phyloP scores from a whole-genome alignment of 2,797 vertebrate genomes.

The Orientallactaga sibirica region DNA sequence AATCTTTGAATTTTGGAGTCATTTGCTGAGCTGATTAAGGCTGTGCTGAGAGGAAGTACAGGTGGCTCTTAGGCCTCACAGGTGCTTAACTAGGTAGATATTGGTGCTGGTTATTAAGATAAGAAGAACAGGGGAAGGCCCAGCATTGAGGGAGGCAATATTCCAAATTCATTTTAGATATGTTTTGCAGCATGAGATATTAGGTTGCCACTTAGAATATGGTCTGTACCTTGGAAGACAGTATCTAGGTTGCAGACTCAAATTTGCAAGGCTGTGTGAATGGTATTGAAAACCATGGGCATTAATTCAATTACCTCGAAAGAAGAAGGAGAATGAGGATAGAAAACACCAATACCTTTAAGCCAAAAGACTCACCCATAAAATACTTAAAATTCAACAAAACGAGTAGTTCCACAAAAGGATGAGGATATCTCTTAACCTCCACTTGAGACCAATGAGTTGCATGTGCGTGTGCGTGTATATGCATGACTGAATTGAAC shows the following conservation, averaged over 20 bases:
- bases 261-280: neutral
- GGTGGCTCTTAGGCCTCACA: neutral
- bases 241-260: neutral
- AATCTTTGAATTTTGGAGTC: neutral
- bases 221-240: neutral
- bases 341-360: neutral
- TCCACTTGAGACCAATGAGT: neutral
- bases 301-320: neutral
- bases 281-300: neutral
- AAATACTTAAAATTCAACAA: neutral
- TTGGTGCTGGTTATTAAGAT: neutral
- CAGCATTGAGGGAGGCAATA: neutral
- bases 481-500: neutral
- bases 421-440: neutral
- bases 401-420: neutral
- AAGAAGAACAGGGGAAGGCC: neutral
- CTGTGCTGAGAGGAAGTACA: neutral
- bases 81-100: conserved; percentile 3
- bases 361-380: neutral
- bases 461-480: neutral
- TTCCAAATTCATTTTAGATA: conserved; percentile 4
- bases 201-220: neutral
- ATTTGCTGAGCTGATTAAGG: neutral
- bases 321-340: neutral
- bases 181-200: neutral